These are phyloP conservation scores for Leucoptera coffeella DNA, from an alignment of 2,888 invertebrate species.

Conservation along the genomic window DNA sequence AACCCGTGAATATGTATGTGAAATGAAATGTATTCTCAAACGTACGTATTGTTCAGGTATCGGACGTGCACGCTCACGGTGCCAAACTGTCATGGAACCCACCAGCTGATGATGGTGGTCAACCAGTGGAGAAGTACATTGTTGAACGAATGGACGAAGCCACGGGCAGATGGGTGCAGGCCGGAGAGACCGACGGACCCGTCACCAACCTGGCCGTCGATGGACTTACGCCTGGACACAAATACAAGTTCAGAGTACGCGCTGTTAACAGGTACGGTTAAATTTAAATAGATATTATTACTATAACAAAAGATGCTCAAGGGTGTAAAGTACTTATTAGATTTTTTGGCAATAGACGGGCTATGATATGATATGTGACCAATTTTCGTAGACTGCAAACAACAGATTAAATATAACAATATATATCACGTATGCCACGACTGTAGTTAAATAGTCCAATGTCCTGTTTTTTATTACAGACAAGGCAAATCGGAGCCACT, in stretches of 20 bases:
- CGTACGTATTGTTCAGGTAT: constrained; percentile 32
- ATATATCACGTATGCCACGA: no score
- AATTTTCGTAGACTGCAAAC: no score
- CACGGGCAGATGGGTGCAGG: constrained; percentile 88
- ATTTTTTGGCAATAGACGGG: no score
- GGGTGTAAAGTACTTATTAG: no score
- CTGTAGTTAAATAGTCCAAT: not conserved
- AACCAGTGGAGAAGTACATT: constrained; percentile 87
- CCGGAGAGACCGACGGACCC: constrained; percentile 87
- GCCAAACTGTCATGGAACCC: constrained; percentile 89
- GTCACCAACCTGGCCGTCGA: constrained; percentile 71
- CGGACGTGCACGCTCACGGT: constrained; percentile 84
- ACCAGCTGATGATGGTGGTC: constrained; percentile 91
- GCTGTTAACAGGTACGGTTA: constrained; percentile 85
- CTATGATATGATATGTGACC: no score
- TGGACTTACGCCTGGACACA: constrained; percentile 86
- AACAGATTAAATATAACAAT: no score
- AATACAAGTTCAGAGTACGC: constrained; percentile 95
- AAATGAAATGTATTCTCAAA: no score
- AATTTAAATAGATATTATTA: no score
- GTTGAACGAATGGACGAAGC: constrained; percentile 94
- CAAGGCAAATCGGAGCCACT: constrained; percentile 96
- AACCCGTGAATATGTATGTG: no score
- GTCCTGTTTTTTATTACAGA: constrained; percentile 12
- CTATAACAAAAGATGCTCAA: no score